phyloP scores from a whole-genome alignment of 1,140 invertebrate species.

The Drosophila ficusphila region DNA sequence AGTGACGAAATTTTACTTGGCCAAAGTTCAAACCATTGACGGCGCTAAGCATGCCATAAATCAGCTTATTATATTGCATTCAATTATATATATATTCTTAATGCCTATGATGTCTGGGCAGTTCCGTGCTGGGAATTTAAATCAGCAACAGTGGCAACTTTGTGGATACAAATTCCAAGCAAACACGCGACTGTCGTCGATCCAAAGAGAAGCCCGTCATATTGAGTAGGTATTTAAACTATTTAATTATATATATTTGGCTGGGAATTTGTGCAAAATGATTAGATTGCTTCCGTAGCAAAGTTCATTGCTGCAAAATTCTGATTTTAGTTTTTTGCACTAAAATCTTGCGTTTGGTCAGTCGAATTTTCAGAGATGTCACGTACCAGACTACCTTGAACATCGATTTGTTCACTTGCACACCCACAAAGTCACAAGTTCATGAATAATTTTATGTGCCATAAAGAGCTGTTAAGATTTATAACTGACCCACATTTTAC shows the following conservation, averaged over 20 bases:
- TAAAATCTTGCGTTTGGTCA: background rate
- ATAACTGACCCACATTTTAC: constrained; percentile 65
- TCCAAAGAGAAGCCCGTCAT: constrained; percentile 25
- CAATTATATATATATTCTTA: constrained; percentile 40
- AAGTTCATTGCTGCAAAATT: background rate
- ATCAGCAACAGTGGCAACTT: constrained; percentile 4
- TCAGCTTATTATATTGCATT: constrained; percentile 38
- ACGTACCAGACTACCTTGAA: constrained; percentile 46
- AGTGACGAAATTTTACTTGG: constrained; percentile 19
- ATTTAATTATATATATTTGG: background rate
- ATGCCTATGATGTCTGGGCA: constrained; percentile 14
- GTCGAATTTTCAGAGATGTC: constrained; percentile 11
- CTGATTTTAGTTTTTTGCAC: background rate
- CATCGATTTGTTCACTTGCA: constrained; percentile 28
- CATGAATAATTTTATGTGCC: constrained; percentile 48
- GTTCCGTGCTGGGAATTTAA: constrained; percentile 48
- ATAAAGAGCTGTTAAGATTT: constrained; percentile 53
- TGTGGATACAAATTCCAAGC: background rate
- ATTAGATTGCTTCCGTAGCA: too few species aligned
- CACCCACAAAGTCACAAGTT: constrained; percentile 36
- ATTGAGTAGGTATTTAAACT: constrained; percentile 16
- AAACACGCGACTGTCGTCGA: constrained; percentile 37
- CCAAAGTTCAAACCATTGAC: background rate
- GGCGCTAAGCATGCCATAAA: constrained; percentile 39
- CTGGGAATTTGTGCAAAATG: background rate